These are phyloP conservation scores for Apodemus speciosus DNA, from an alignment of 2,113 vertebrate genomes.

Conservation along the genomic window DNA sequence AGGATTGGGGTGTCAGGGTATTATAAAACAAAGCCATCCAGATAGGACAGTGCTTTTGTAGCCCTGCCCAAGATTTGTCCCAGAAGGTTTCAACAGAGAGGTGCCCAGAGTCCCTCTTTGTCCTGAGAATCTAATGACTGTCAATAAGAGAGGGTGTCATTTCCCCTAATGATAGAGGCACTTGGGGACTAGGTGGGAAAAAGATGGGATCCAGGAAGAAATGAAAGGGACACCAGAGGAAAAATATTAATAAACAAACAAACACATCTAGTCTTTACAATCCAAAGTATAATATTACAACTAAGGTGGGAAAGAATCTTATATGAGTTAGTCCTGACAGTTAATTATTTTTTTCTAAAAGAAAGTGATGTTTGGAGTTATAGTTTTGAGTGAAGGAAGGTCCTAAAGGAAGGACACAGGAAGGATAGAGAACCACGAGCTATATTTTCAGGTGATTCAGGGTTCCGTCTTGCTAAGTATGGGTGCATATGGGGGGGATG, in stretches of 20 bases:
- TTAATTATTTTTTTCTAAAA: not conserved
- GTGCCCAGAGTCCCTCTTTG: not conserved
- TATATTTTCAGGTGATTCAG: not conserved
- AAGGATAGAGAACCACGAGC: not conserved
- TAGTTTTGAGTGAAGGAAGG: not conserved
- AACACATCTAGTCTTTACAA: too few relatives aligned
- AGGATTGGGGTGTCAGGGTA: accelerated
- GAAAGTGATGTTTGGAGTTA: not conserved
- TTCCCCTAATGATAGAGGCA: not conserved
- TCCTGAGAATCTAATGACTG: not conserved
- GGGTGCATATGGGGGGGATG: not conserved
- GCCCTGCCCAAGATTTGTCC: not conserved
- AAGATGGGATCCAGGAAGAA: not conserved
- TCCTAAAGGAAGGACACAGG: not conserved
- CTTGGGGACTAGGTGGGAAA: too few relatives aligned
- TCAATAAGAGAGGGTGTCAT: not conserved
- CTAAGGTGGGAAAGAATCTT: not conserved
- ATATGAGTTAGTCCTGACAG: not conserved
- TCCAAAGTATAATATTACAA: not conserved
- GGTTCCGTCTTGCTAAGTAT: not conserved
- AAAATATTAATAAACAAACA: too few relatives aligned
- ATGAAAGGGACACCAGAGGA: not conserved
- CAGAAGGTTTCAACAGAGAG: not conserved
- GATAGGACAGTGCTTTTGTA: not conserved
- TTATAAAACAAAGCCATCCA: not conserved